Evolutionary conservation across 2,888 invertebrate species (phyloP).

Genomic region (Stenolophus ochropezus): DNA sequence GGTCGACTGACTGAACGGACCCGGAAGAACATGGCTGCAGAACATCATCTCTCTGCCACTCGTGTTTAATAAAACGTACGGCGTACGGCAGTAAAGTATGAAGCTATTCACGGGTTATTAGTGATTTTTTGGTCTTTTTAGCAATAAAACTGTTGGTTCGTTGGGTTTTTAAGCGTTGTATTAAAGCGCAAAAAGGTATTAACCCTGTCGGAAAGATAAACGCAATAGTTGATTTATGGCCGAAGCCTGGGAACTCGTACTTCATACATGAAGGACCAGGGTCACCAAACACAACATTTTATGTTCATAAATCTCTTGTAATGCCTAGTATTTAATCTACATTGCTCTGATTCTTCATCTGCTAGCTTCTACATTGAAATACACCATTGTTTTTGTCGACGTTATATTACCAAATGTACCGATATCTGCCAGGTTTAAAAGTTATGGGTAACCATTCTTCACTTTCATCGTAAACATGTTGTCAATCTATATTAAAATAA

Average conservation of each 20-base stretch:
- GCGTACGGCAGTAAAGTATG: neutral
- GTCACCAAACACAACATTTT: constrained; percentile 24
- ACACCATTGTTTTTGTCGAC: neutral
- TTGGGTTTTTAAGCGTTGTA: constrained; percentile 20
- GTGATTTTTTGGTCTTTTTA: constrained; percentile 11
- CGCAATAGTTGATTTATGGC: constrained; percentile 42
- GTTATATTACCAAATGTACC: neutral
- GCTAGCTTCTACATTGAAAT: neutral
- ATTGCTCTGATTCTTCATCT: constrained; percentile 21
- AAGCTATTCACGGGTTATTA: constrained; percentile 8
- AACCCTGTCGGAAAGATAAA: constrained; percentile 44
- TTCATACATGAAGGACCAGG: constrained; percentile 17
- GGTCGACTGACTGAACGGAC: neutral
- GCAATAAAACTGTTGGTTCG: constrained; percentile 1
- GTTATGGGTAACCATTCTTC: too few species aligned
- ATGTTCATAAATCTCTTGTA: constrained; percentile 40
- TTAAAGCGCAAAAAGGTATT: constrained; percentile 48
- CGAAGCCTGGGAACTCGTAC: constrained; percentile 1
- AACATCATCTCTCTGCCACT: neutral
- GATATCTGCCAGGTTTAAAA: too few species aligned
- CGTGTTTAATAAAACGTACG: neutral
- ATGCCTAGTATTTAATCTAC: constrained; percentile 19
- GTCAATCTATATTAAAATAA: too few species aligned
- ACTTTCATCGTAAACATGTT: too few species aligned
- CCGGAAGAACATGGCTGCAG: neutral